phyloP scores from a whole-genome alignment of 2,797 vertebrate species.

The Tinamus major region DNA sequence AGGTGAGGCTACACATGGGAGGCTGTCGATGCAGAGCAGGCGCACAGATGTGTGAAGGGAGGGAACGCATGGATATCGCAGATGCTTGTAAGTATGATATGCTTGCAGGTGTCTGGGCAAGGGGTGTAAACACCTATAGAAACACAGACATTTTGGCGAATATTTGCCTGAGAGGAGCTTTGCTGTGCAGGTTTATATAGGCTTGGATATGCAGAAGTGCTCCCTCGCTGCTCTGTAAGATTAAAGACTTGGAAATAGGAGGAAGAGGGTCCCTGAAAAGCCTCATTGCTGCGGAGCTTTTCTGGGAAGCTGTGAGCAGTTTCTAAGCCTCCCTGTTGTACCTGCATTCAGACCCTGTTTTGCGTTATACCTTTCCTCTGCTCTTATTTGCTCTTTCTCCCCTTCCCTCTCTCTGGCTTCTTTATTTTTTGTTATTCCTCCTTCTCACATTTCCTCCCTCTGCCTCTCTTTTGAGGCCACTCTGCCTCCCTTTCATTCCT shows the following conservation, averaged over 20 bases:
- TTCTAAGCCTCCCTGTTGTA: constrained; percentile 8
- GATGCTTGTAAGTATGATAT: rapidly evolving
- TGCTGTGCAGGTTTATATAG: not conserved
- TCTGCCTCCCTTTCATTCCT: constrained; percentile 15
- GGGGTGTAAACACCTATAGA: not conserved
- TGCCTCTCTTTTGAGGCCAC: not conserved
- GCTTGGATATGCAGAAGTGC: not conserved
- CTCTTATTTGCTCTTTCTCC: constrained; percentile 10
- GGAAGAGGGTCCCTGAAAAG: constrained; percentile 29
- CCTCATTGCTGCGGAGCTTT: not conserved
- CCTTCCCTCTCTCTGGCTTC: not conserved
- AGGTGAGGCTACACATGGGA: not conserved
- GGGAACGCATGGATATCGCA: not conserved
- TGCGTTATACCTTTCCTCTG: not conserved
- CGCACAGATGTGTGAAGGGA: constrained; percentile 1
- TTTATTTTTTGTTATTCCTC: constrained; percentile 56
- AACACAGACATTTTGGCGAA: not conserved
- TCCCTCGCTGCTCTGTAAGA: not conserved
- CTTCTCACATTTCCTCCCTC: constrained; percentile 11
- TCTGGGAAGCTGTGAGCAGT: not conserved
- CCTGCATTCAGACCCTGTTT: constrained; percentile 19
- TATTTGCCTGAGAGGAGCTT: not conserved
- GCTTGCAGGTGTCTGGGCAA: not conserved
- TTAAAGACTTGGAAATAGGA: constrained; percentile 21
- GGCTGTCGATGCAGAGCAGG: not conserved